Evolutionary conservation across 1,140 invertebrate genomes (phyloP).

Genomic region (Zophobas atratus): DNA sequence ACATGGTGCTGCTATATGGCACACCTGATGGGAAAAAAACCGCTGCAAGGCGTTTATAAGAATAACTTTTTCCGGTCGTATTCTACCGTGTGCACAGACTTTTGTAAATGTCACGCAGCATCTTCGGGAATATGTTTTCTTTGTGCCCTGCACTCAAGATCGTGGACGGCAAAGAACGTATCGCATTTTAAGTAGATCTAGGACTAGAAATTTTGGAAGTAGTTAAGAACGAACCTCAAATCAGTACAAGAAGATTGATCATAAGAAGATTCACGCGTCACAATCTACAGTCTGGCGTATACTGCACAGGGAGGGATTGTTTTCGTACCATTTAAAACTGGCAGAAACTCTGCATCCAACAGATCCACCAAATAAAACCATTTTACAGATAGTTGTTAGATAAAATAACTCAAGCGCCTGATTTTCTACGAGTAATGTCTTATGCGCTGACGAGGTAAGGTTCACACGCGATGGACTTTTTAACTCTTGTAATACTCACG

Average conservation of each 20-base stretch:
- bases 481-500: no score
- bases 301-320: no score
- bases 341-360: no score
- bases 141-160: not conserved
- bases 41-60: not conserved
- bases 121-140: not conserved
- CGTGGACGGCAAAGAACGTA: not conserved
- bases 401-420: no score
- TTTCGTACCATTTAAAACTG: no score
- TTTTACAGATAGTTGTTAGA: no score
- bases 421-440: no score
- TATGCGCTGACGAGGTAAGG: no score
- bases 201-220: not conserved
- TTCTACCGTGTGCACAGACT: not conserved
- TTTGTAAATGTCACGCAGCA: not conserved
- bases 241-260: not conserved
- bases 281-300: not conserved
- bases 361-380: no score
- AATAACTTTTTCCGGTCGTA: not conserved
- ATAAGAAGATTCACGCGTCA: not conserved
- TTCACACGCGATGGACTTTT: no score
- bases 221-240: not conserved
- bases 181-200: not conserved
- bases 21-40: no score
- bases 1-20: not conserved